Evolutionary conservation across 2,888 invertebrate genomes (phyloP).

Genomic region (Mactromeris polynyma): DNA sequence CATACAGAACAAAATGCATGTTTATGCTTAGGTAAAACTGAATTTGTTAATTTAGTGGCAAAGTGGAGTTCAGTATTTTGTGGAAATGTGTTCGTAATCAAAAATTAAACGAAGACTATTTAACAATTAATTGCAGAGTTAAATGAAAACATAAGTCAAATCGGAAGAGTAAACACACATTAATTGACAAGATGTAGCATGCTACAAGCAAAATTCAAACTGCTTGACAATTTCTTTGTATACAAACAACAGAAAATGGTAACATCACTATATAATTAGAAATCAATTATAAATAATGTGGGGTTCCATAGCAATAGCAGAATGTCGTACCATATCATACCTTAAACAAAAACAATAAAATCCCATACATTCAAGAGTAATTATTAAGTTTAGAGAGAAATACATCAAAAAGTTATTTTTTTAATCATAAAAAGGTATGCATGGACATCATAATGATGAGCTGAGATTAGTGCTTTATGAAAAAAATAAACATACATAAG

Average conservation of each 20-base stretch:
- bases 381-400: no score
- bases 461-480: no score
- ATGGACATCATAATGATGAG: no score
- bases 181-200: not conserved
- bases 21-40: not conserved
- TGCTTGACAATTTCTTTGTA: not conserved
- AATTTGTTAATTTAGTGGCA: not conserved
- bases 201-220: not conserved
- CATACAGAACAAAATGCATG: not conserved
- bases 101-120: not conserved
- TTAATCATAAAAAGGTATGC: no score
- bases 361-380: no score
- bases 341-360: no score
- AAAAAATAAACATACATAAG: no score
- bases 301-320: no score
- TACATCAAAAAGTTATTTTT: no score
- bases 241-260: not conserved
- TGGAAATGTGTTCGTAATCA: not conserved
- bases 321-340: no score
- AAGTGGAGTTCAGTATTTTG: not conserved
- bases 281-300: no score
- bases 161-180: not conserved
- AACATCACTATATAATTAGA: not conserved
- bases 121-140: not conserved
- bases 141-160: constrained; percentile 7